Conservation (phyloP, 2,797 vertebrate genomes). For the Brachymystax lenok region DNA sequence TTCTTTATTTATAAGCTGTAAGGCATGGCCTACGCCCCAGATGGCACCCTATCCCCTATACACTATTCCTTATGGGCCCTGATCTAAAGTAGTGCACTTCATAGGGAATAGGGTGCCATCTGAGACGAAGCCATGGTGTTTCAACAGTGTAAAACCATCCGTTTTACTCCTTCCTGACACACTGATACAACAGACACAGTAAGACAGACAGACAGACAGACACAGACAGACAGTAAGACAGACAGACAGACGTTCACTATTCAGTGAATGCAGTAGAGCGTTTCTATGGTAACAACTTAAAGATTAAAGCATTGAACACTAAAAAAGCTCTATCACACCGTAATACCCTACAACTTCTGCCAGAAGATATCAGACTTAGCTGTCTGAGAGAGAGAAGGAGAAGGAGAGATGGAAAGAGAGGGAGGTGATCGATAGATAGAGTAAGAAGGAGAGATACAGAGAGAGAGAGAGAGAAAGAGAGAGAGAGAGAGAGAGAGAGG, state of each 20-base stretch:
- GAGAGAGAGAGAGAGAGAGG: conserved; percentile 22
- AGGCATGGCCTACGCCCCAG: not conserved
- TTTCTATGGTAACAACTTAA: conserved; percentile 85
- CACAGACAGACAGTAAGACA: conserved; percentile 9
- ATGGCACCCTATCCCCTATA: not conserved
- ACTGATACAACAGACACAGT: not conserved
- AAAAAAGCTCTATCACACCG: conserved; percentile 69
- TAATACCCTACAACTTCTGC: conserved; percentile 61
- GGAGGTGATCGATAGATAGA: not conserved
- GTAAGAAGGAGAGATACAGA: conserved; percentile 39
- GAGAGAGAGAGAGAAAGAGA: conserved; percentile 19
- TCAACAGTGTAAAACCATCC: not conserved
- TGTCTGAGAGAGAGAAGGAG: conserved; percentile 50
- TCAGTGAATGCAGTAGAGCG: conserved; percentile 51
- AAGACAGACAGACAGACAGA: not conserved
- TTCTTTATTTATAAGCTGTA: not conserved
- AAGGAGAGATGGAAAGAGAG: not conserved
- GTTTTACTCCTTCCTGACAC: not conserved
- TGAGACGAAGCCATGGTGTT: not conserved
- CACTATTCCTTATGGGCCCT: not conserved
- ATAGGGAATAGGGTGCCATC: not conserved
- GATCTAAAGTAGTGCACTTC: not conserved
- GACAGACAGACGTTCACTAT: not conserved
- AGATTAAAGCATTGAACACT: conserved; percentile 72
- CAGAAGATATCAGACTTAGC: conserved; percentile 53